Evolutionary conservation across 2,888 invertebrate genomes (phyloP).

Genomic region (Drosophila maculinotata): DNA sequence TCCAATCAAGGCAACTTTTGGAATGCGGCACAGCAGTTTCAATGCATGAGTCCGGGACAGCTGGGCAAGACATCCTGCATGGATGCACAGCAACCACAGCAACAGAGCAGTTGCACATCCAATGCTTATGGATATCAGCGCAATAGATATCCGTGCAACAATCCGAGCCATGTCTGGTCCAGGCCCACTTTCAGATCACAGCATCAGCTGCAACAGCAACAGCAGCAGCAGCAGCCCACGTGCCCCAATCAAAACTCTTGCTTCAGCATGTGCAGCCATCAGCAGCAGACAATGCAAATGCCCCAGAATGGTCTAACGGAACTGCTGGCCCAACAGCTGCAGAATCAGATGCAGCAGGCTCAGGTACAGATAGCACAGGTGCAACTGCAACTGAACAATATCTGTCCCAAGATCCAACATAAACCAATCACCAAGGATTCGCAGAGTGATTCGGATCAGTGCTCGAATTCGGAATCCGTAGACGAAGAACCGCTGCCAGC

Average conservation of each 20-base stretch:
- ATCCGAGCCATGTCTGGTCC: neutral
- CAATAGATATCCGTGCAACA: neutral
- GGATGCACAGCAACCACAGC: neutral
- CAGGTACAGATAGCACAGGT: conserved; percentile 63
- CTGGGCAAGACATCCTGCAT: conserved; percentile 1
- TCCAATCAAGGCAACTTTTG: neutral
- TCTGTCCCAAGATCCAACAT: conserved; percentile 32
- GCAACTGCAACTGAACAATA: conserved; percentile 46
- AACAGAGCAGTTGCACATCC: neutral
- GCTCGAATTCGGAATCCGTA: neutral
- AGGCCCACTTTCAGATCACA: neutral
- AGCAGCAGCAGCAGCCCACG: neutral
- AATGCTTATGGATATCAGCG: neutral
- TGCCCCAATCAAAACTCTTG: neutral
- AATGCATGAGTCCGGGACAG: neutral
- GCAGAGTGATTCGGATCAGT: neutral
- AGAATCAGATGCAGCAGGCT: conserved; percentile 57
- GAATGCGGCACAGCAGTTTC: neutral
- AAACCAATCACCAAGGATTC: too few species aligned
- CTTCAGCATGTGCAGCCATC: neutral
- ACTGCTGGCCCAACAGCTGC: conserved; percentile 59
- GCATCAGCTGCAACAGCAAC: neutral
- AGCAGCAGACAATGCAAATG: conserved; percentile 1
- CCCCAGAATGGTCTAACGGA: conserved; percentile 44
- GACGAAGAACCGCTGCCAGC: neutral